Evolutionary conservation across 2,888 invertebrate genomes (phyloP).

Genomic region (Drosophila heteroneura): DNA sequence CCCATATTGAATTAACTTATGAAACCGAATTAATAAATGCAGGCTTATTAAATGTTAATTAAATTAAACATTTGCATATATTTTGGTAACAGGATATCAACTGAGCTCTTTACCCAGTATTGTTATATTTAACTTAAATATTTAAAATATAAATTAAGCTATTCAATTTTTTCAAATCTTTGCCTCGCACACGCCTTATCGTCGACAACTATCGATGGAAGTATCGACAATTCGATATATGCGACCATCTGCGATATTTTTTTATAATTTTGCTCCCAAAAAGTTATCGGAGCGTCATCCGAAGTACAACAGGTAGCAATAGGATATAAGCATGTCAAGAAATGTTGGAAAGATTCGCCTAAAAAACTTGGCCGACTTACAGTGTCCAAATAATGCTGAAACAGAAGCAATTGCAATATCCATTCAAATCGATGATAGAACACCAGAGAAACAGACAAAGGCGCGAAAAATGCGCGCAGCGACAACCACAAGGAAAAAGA

Average conservation of each 20-base stretch:
- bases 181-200: neutral
- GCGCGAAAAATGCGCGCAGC: conserved; percentile 43
- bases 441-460: conserved; percentile 54
- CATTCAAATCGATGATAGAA: conserved; percentile 9
- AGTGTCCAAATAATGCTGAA: neutral
- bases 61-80: neutral
- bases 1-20: conserved; percentile 12
- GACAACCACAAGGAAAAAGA: conserved; percentile 55
- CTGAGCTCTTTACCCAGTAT: neutral
- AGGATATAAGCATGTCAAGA: conserved; percentile 18
- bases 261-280: neutral
- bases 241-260: neutral
- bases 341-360: conserved; percentile 62
- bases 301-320: conserved; percentile 3
- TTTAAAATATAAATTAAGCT: neutral
- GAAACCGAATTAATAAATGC: conserved; percentile 12
- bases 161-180: neutral
- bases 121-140: neutral
- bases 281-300: neutral
- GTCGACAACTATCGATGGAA: conserved; percentile 3
- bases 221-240: neutral
- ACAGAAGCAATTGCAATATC: neutral
- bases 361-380: conserved; percentile 53
- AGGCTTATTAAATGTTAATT: conserved; percentile 1
- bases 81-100: neutral